Base-by-base conservation (phyloP, 2,888 invertebrate species). In the Noctua janthina region DNA sequence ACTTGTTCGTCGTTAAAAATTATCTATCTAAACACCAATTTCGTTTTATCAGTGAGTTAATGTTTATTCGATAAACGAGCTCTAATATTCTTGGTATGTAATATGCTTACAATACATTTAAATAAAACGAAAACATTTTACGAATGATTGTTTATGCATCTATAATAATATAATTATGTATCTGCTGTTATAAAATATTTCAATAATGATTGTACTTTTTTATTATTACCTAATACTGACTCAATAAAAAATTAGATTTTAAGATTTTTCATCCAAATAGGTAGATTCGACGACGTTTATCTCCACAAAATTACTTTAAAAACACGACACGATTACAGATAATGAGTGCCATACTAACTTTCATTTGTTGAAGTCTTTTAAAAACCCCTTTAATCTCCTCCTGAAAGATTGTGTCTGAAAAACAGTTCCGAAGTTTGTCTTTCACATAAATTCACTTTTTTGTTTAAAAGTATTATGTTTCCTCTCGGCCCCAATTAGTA, bases 381-480 rank as follows among this genome's bases (percentile, higher is more conserved):
- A 71, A 67, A 68, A 62, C 20, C 64, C n/a, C 54, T 75, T 72
- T 76, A 35, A 75, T 74, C 70, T 78, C 35, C 56, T 73, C 46
- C 23, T 81, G 67, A 79, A 73, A 77, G 73, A 77, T 71, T 51
- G 13, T n/a, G 46, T 23, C 51, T 20, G 35, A 39, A 79, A 79
- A 86, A 79, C 74, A 75, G 84, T 84, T 79, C 39, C 46, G 1
- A 78, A 78, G 83, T 86, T 84, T 29, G 35, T 51, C 56, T 75
- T 73, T 77, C 43, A 66, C 67, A 77, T 86, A 76, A 86, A 83
- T 85, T 75, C 51, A 67, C 23, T 78, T 74, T 68, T 73, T 74
- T 71, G 62, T 62, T 23, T 54, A 80, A 83, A 78, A 73, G 59
- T 75, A 64, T 56, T 74, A 49, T 17, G n/a, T n/a, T 77, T 77